These are phyloP conservation scores for Bombus polaris DNA, from an alignment of 1,140 invertebrate genomes.

Conservation along the genomic window DNA sequence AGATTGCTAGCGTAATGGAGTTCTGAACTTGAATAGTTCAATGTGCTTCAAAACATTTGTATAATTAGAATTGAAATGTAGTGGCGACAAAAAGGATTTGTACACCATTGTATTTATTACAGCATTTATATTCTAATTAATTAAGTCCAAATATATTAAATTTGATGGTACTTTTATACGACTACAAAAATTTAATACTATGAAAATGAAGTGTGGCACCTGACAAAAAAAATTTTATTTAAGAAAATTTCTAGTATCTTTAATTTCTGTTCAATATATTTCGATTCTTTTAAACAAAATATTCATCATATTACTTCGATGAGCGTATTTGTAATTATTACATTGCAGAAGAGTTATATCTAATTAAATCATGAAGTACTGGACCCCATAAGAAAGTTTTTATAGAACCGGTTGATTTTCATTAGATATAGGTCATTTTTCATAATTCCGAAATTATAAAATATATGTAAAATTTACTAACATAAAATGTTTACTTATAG, in stretches of 20 bases:
- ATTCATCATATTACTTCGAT: too few relatives aligned
- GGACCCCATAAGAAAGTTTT: background rate
- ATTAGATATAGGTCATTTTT: background rate
- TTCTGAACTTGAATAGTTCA: constrained; percentile 11
- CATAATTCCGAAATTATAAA: background rate
- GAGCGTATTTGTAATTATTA: background rate
- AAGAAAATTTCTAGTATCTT: too few relatives aligned
- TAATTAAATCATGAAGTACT: background rate
- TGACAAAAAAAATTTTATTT: too few relatives aligned
- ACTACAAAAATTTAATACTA: too few relatives aligned
- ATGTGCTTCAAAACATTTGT: background rate
- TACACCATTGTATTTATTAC: too few relatives aligned
- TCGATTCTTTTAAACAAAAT: too few relatives aligned
- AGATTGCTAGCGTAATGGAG: constrained; percentile 37
- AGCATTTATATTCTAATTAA: too few relatives aligned
- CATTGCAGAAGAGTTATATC: background rate
- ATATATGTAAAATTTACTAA: background rate
- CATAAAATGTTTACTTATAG: background rate
- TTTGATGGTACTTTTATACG: too few relatives aligned
- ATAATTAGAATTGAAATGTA: background rate
- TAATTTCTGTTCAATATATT: too few relatives aligned
- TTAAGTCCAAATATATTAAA: too few relatives aligned
- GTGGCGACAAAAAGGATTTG: too few relatives aligned
- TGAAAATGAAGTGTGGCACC: too few relatives aligned
- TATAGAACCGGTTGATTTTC: background rate